phyloP scores from a whole-genome alignment of 2,888 invertebrate species.

The Augiades crinisus region DNA sequence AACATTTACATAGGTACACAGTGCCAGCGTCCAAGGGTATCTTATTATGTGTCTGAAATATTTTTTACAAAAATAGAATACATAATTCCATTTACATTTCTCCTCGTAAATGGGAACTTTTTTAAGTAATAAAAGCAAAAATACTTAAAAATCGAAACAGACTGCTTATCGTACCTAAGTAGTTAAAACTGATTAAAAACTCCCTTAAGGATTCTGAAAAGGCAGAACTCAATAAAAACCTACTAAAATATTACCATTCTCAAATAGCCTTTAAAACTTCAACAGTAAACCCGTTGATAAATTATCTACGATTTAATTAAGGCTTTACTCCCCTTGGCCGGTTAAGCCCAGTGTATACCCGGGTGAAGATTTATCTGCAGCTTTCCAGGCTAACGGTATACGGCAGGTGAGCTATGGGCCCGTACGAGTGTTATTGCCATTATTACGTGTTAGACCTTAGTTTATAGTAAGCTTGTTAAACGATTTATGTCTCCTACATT shows the following conservation, averaged over 20 bases:
- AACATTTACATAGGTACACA: no score
- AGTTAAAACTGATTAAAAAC: no score
- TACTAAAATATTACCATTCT: constrained; percentile 2
- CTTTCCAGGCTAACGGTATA: not conserved
- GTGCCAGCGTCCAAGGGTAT: no score
- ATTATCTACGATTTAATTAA: constrained; percentile 14
- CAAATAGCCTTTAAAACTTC: not conserved
- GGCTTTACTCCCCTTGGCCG: not conserved
- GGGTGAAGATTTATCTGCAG: constrained; percentile 3
- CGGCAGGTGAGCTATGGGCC: not conserved
- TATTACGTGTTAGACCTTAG: not conserved
- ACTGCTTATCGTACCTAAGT: no score
- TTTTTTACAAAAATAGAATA: no score
- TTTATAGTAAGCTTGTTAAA: not conserved
- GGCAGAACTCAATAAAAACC: no score
- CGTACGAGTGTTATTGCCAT: not conserved
- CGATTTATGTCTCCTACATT: not conserved
- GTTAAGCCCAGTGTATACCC: not conserved
- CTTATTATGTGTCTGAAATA: no score
- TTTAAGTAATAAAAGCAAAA: no score
- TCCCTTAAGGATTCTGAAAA: no score
- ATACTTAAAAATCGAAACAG: no score
- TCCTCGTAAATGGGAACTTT: no score
- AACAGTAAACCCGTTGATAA: constrained; percentile 4
- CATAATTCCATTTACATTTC: no score